These are phyloP conservation scores for Sitta carolinensis DNA, from an alignment of 2,797 vertebrate genomes.

Conservation along the genomic window DNA sequence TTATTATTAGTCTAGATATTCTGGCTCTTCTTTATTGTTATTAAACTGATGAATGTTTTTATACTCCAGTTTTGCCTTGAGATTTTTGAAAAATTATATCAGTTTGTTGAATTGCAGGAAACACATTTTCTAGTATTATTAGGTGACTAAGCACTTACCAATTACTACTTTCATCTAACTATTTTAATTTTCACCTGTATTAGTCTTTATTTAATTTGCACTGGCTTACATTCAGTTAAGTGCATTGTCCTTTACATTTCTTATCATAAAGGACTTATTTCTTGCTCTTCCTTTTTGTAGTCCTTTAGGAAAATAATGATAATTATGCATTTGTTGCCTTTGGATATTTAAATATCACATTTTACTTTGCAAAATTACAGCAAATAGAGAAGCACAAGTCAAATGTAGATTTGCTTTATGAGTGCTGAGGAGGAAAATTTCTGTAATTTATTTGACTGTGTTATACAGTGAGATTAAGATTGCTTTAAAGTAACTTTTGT, in stretches of 20 bases:
- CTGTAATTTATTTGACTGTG: not conserved
- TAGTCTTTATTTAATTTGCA: not conserved
- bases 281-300: not conserved
- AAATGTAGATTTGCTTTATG: not conserved
- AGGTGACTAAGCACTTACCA: not conserved
- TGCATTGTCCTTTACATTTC: not conserved
- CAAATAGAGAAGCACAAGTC: constrained; percentile 7
- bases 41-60: not conserved
- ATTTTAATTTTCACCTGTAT: not conserved
- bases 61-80: not conserved
- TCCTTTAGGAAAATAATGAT: not conserved
- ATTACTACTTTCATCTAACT: not conserved
- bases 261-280: not conserved
- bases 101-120: not conserved
- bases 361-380: not conserved
- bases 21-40: not conserved
- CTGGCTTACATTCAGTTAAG: not conserved
- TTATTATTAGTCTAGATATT: not conserved
- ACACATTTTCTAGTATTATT: not conserved
- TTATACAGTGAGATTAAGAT: not conserved
- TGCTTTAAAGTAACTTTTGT: constrained; percentile 24
- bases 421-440: constrained; percentile 18
- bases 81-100: not conserved
- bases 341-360: constrained; percentile 20
- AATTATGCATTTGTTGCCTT: constrained; percentile 20